Evolutionary conservation across 2,888 invertebrate species (phyloP).

Genomic region (Platerodrilus igneus): DNA sequence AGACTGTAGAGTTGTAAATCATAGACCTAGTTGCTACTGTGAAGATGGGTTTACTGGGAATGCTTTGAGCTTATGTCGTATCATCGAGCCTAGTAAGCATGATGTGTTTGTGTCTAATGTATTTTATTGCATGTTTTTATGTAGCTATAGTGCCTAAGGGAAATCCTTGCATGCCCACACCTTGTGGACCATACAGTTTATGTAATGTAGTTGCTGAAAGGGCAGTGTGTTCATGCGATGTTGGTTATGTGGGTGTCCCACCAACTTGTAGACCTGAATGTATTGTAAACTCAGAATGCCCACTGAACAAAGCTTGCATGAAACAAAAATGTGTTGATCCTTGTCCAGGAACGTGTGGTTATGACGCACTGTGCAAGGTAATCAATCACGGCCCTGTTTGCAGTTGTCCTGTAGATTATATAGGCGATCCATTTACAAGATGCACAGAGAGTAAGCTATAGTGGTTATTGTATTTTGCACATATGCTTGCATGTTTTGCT

Average conservation of each 20-base stretch:
- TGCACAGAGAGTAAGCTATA: slow-evolving; percentile 62
- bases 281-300: slow-evolving; percentile 73
- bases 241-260: slow-evolving; percentile 68
- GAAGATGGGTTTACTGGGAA: slow-evolving; percentile 68
- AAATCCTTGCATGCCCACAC: slow-evolving; percentile 71
- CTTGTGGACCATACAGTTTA: slow-evolving; percentile 74
- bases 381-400: slow-evolving; percentile 77
- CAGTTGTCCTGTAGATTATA: slow-evolving; percentile 63
- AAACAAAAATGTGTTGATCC: slow-evolving; percentile 75
- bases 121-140: slow-evolving; percentile 12
- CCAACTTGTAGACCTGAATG: slow-evolving; percentile 75
- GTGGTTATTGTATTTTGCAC: neutral
- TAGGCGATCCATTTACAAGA: slow-evolving; percentile 73
- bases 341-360: slow-evolving; percentile 71
- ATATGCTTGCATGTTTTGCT: slow-evolving; percentile 25
- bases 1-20: slow-evolving; percentile 69
- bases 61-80: slow-evolving; percentile 60
- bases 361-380: slow-evolving; percentile 72
- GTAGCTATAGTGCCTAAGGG: slow-evolving; percentile 45
- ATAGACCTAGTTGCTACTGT: slow-evolving; percentile 73
- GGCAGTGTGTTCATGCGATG: slow-evolving; percentile 72
- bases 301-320: slow-evolving; percentile 69
- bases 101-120: too few species aligned
- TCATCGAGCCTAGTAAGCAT: slow-evolving; percentile 29
- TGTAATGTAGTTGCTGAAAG: slow-evolving; percentile 67